phyloP scores from a whole-genome alignment of 2,888 invertebrate species.

The Ornithoptera priamus region DNA sequence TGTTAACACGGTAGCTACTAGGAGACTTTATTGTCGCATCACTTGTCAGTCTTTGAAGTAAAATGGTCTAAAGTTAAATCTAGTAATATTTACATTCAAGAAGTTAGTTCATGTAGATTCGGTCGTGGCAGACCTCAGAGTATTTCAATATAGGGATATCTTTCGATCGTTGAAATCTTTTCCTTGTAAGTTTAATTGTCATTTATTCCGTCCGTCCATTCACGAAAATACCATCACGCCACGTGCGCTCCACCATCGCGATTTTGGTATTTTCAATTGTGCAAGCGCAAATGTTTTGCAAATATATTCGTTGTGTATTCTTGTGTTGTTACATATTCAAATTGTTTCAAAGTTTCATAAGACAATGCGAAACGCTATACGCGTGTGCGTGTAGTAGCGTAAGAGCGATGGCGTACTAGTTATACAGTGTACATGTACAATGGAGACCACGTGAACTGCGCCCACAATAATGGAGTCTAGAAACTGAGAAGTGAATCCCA shows the following conservation, averaged over 20 bases:
- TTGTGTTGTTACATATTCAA: conserved; percentile 12
- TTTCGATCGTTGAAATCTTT: too few relatives aligned
- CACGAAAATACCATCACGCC: background rate
- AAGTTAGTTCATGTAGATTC: too few relatives aligned
- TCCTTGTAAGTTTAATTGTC: too few relatives aligned
- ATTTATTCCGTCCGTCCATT: background rate
- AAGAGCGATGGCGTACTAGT: background rate
- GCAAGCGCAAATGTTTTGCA: conserved; percentile 9
- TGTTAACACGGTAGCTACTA: too few relatives aligned
- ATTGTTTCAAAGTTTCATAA: conserved; percentile 28
- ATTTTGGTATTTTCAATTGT: conserved; percentile 2
- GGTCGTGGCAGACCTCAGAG: too few relatives aligned
- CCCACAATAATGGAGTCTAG: conserved; percentile 25
- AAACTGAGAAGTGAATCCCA: conserved; percentile 27
- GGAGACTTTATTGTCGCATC: too few relatives aligned
- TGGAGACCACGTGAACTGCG: conserved; percentile 10
- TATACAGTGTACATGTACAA: too few relatives aligned
- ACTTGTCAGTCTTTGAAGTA: too few relatives aligned
- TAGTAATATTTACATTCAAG: too few relatives aligned
- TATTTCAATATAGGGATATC: too few relatives aligned
- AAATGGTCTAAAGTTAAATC: too few relatives aligned
- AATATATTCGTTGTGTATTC: conserved; percentile 7
- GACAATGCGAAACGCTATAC: conserved; percentile 3
- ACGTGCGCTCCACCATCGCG: background rate
- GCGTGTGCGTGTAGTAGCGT: background rate